Evolutionary conservation across 2,113 vertebrate genomes (phyloP).

Genomic region (Alethe castanea): DNA sequence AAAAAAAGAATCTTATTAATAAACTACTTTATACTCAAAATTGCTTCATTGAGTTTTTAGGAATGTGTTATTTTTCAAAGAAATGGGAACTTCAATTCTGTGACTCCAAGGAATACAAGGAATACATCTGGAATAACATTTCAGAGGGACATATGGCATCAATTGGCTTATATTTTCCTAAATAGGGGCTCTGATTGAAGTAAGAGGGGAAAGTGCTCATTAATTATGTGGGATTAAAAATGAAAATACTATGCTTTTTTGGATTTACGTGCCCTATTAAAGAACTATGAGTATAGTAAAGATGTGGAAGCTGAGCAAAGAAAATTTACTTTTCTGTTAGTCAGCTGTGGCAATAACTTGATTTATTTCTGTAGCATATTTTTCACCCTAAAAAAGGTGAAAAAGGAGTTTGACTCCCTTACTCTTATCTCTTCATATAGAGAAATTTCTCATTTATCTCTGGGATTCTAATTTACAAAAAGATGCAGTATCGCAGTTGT

Average conservation of each 20-base stretch:
- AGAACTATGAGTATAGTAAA: not conserved
- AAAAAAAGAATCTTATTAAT: not conserved
- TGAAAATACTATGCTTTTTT: not conserved
- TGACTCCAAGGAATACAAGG: slow-evolving; percentile 53
- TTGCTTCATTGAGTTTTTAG: not conserved
- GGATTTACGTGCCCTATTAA: not conserved
- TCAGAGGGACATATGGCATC: slow-evolving; percentile 61
- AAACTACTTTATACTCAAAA: not conserved
- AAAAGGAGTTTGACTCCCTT: not conserved
- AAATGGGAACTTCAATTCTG: slow-evolving; percentile 42
- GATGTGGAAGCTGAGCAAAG: not conserved
- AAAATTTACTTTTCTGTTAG: slow-evolving; percentile 4
- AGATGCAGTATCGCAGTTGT: not conserved
- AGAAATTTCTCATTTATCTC: not conserved
- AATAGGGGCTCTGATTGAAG: slow-evolving; percentile 21
- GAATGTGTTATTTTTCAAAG: slow-evolving; percentile 43
- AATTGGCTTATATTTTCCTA: slow-evolving; percentile 60
- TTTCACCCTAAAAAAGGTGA: not conserved
- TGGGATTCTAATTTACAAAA: not conserved
- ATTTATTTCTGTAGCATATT: not conserved
- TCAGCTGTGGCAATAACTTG: not conserved
- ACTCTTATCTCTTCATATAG: not conserved
- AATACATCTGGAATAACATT: slow-evolving; percentile 69
- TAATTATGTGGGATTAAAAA: slow-evolving; percentile 37
- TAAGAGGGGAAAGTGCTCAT: not conserved